Evolutionary conservation across 2,113 vertebrate species (phyloP), one percentile per base, ranked within the genome.

Genomic region (Lipotes vexillifer): DNA sequence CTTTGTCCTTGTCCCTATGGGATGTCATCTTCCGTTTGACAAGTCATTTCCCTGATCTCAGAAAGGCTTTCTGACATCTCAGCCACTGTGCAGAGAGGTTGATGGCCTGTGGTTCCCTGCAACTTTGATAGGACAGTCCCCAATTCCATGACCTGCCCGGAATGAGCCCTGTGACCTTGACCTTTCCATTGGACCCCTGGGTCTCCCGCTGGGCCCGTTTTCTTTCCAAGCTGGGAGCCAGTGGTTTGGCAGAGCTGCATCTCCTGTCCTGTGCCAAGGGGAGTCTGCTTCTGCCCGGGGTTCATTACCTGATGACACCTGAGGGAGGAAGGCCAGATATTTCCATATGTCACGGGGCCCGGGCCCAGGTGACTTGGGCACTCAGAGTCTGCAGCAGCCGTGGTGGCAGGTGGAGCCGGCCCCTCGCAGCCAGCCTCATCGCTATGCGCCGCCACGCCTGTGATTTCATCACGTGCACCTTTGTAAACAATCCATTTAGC

Each of bases 401-500:
- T 14, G 31, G 46, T 46, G 83, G 92, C 81, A 74, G 59, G 82
- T 69, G 71, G 55, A 68, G 25, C 10, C 0, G 2, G 61, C 84
- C 61, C 69, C 82, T 90, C 49, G 9, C 0, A 31, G 13, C 65
- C 52, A 29, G 95, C 69, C 94, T 90, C 21, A 7, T 44, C 59
- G 82, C 27, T 74, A 23, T 31, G 81, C 57, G 14, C 95, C 66
- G 93, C 83, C n/a, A 1, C 11, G 71, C 72, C 93, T 88, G 55
- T 88, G 90, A 93, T 98, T 97, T 97, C 86, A 55, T 29, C 84
- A 91, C 17, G 41, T 3, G 66, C 81, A 95, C 84, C 92, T 96
- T 93, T 96, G 97, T 91, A 97, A 98, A 97, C 86, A 96, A 72
- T 89, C 85, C 83, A 21, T 96, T 98, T 96, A 97, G 68, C 75